Percentiles rank a stretch among this genome's conserved stretches.
These are phyloP conservation scores for Oreochromis mossambicus DNA, from an alignment of 2,797 vertebrate genomes.

Conservation along the genomic window DNA sequence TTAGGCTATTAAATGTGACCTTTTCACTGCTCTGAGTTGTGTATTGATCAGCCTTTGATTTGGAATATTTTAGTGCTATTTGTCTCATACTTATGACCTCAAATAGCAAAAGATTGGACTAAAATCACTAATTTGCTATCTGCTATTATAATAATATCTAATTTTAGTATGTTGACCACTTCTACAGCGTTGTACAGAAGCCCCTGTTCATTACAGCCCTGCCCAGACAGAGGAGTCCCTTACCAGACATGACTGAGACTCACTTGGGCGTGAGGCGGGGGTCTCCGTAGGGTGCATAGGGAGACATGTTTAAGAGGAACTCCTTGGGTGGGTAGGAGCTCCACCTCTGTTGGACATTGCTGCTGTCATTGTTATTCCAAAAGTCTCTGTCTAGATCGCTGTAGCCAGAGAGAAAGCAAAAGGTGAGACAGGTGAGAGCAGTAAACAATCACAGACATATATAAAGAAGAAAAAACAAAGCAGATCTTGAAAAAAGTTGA, in stretches of 20 bases:
- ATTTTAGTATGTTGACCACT: not conserved
- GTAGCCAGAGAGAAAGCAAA: constrained; percentile 71
- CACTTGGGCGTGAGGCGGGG: constrained; percentile 99
- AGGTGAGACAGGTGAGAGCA: constrained; percentile 5
- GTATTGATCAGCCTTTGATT: constrained; percentile 12
- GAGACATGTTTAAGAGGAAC: constrained; percentile 99
- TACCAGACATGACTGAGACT: constrained; percentile 84
- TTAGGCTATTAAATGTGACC: constrained; percentile 25
- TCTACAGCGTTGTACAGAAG: not conserved
- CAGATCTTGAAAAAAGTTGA: not conserved
- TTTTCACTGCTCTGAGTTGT: constrained; percentile 23
- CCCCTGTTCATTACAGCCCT: constrained; percentile 66
- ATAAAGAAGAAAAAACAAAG: not conserved
- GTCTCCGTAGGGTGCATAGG: constrained; percentile 96
- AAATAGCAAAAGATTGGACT: not conserved
- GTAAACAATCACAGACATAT: not conserved
- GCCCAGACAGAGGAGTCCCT: constrained; percentile 59
- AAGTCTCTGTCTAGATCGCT: constrained; percentile 99
- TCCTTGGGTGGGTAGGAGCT: constrained; percentile 99
- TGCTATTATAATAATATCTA: not conserved
- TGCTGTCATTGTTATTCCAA: constrained; percentile 99
- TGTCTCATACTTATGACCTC: not conserved
- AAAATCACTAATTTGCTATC: not conserved
- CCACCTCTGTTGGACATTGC: constrained; percentile 98
- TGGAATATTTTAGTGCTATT: not conserved